Evolutionary conservation across 2,113 vertebrate species (phyloP), one percentile per base, ranked within the genome.

Genomic region (Halcyon senegalensis): DNA sequence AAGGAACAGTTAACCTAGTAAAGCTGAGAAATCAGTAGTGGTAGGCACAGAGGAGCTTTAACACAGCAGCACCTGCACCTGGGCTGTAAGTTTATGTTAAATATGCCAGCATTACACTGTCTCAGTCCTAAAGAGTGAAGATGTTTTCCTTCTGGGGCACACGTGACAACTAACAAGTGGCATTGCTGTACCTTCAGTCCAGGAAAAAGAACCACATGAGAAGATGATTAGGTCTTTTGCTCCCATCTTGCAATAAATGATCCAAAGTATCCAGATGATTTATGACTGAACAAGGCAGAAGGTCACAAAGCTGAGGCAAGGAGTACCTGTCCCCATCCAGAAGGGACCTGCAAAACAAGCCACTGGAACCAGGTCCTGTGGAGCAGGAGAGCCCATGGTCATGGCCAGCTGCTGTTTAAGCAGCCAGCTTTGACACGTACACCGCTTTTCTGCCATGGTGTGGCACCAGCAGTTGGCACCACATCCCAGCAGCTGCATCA

Each of bases 381-480:
- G 39, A 13, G 20, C 2, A 0, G 14, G 23, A 9, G 9, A 78
- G 72, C 31, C 53, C 44, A 51, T 0, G 3, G 39, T 30, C 2
- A 2, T 11, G 11, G 62, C 12, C 4, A 1, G 56, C 30, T 48
- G 43, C 44, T 43, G 25, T 9, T 35, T 44, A 67, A 14, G 20
- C 1, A 0, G 17, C 53, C 9, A 21, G 31, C 31, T 58, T 37
- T 2, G 1, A 31, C 48, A 60, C 1, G 0, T 16, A 25, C 14
- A 28, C 20, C 58, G 1, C 1, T 33, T 37, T 50, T 46, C 43
- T 1, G 1, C 13, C 16, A n/a, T 0, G 0, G 28, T 13, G 23
- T 1, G 1, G 33, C 23, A 35, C 41, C 41, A 43, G 55, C 31
- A 37, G n/a, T 28, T 62, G 35, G 24, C 39, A n/a, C 31, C 31